Percentiles rank a stretch among this genome's conserved stretches.
Conservation (phyloP, 1,140 invertebrate species). For the Zaprionus ornatus region DNA sequence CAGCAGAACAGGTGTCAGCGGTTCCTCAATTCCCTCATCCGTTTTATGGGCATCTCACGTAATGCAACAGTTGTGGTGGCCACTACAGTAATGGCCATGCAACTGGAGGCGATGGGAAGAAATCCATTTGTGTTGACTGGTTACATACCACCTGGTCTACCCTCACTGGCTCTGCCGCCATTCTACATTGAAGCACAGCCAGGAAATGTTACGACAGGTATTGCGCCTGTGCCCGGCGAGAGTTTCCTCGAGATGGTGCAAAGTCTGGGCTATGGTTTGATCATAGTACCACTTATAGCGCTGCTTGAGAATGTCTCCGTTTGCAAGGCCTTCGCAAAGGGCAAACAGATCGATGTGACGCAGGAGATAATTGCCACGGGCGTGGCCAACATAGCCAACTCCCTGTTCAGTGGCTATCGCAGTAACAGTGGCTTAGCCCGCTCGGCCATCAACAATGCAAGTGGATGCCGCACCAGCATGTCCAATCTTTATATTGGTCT, state of each 20-base stretch:
- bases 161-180: conserved; percentile 86
- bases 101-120: conserved; percentile 67
- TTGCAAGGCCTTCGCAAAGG: conserved; percentile 91
- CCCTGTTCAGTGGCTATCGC: conserved; percentile 93
- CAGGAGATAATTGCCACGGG: conserved; percentile 94
- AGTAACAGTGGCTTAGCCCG: conserved; percentile 94
- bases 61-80: conserved; percentile 92
- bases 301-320: conserved; percentile 93
- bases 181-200: conserved; percentile 85
- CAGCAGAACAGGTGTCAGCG: conserved; percentile 84
- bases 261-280: conserved; percentile 89
- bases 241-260: conserved; percentile 89
- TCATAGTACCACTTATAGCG: conserved; percentile 92
- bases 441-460: conserved; percentile 94
- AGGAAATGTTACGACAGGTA: conserved; percentile 84
- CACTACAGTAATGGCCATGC: conserved; percentile 86
- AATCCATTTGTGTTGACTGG: conserved; percentile 83
- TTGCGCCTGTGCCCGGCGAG: conserved; percentile 48
- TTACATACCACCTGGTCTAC: conserved; percentile 88
- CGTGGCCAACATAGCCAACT: conserved; percentile 92
- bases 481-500: conserved; percentile 89
- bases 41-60: conserved; percentile 88
- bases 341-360: conserved; percentile 92
- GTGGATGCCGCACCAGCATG: conserved; percentile 93
- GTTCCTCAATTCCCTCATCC: conserved; percentile 85